Evolutionary conservation across 2,113 vertebrate species (phyloP).

Genomic region (Chloropsis cyanopogon): DNA sequence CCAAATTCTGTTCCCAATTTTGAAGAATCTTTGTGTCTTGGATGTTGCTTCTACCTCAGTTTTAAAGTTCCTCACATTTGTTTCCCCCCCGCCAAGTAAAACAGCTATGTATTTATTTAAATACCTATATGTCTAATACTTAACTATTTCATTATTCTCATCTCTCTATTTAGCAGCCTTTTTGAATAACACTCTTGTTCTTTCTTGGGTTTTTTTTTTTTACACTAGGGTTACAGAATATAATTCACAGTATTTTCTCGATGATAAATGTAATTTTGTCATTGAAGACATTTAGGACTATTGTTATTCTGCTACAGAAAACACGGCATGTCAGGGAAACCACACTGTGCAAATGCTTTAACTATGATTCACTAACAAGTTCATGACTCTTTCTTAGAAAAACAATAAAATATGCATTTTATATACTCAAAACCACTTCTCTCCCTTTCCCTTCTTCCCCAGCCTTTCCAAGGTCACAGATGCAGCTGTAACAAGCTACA

Average conservation of each 20-base stretch:
- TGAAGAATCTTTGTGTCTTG: background rate
- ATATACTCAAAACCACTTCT: background rate
- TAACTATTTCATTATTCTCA: background rate
- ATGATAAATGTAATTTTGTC: background rate
- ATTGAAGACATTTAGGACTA: background rate
- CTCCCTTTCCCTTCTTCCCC: background rate
- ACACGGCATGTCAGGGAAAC: background rate
- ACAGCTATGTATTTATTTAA: background rate
- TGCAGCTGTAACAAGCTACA: background rate
- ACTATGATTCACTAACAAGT: background rate
- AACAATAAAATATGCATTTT: background rate
- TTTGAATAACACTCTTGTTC: background rate
- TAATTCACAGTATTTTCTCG: background rate
- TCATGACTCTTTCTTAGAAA: background rate
- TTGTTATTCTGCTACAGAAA: background rate
- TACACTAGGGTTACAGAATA: background rate
- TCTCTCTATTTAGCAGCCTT: background rate
- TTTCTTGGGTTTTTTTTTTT: background rate
- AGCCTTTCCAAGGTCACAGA: background rate
- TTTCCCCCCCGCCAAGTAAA: background rate
- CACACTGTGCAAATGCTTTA: background rate
- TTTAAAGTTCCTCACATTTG: background rate
- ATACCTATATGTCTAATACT: background rate
- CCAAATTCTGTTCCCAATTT: background rate
- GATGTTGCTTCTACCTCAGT: background rate